phyloP scores from a whole-genome alignment of 2,888 invertebrate genomes.

The Troides aeacus region DNA sequence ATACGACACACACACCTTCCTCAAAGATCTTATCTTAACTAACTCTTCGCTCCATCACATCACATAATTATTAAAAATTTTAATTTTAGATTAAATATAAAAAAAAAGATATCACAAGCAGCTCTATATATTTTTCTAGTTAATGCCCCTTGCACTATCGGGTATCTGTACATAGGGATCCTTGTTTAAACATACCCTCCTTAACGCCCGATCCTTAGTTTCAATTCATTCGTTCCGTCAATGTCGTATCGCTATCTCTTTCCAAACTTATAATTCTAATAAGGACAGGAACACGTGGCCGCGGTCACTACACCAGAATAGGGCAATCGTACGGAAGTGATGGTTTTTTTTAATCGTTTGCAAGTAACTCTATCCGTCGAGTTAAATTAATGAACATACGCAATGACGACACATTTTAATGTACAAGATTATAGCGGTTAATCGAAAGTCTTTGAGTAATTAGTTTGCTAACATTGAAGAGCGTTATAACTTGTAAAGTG shows the following conservation, averaged over 20 bases:
- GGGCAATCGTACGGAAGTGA: conserved; percentile 44
- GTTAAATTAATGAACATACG: conserved; percentile 42
- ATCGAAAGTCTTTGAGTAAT: too few relatives aligned
- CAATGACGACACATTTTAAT: conserved; percentile 31
- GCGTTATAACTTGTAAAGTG: too few relatives aligned
- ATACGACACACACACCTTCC: too few relatives aligned
- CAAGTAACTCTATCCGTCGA: conserved; percentile 46
- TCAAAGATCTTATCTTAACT: too few relatives aligned
- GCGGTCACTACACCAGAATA: conserved; percentile 37
- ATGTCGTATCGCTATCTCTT: conserved; percentile 20
- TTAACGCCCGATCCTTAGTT: conserved; percentile 35
- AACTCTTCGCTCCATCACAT: too few relatives aligned
- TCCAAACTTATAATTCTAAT: conserved; percentile 20
- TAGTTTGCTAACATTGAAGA: too few relatives aligned
- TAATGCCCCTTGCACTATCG: conserved; percentile 42
- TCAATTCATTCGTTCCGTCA: conserved; percentile 20
- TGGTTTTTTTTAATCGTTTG: conserved; percentile 41
- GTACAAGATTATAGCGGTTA: conserved; percentile 29
- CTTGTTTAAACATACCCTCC: conserved; percentile 39
- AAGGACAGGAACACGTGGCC: conserved; percentile 19
- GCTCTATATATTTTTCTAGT: conserved; percentile 35
- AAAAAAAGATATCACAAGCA: too few relatives aligned
- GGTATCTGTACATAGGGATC: conserved; percentile 44
- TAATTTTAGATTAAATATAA: too few relatives aligned
- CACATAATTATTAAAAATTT: too few relatives aligned